phyloP scores from a whole-genome alignment of 2,797 vertebrate genomes.

The Acanthiza pusilla region DNA sequence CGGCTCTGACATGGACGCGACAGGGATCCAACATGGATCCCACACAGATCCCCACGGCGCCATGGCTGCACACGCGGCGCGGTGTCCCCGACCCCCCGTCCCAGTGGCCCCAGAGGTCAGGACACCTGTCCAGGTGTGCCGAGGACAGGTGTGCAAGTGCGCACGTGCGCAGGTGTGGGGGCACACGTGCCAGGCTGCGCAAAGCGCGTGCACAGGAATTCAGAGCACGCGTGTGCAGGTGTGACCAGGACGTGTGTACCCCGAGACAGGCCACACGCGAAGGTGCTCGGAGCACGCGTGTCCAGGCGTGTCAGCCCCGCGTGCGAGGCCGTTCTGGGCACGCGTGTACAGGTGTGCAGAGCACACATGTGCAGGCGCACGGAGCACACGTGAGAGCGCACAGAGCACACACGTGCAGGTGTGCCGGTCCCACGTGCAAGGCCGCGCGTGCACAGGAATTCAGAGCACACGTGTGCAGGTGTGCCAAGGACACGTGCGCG shows the following conservation, averaged over 20 bases:
- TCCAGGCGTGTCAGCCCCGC: not conserved
- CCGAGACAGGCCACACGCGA: too few relatives aligned
- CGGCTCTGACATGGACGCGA: too few relatives aligned
- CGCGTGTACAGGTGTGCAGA: not conserved
- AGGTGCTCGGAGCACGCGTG: not conserved
- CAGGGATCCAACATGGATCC: not conserved
- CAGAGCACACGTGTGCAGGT: not conserved
- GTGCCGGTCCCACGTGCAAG: not conserved
- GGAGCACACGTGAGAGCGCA: too few relatives aligned
- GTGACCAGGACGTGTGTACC: too few relatives aligned
- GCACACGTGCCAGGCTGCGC: not conserved
- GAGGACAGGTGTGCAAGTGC: too few relatives aligned
- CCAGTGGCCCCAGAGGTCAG: not conserved
- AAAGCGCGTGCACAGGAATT: too few relatives aligned
- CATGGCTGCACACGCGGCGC: not conserved
- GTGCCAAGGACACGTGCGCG: not conserved
- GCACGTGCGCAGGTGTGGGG: not conserved
- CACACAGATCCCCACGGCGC: not conserved
- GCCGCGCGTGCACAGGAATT: not conserved
- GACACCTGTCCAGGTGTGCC: too few relatives aligned
- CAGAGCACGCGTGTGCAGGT: too few relatives aligned
- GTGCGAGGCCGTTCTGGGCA: not conserved
- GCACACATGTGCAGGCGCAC: too few relatives aligned
- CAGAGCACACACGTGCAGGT: not conserved
- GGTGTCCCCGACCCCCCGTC: too few relatives aligned